Percentiles rank a stretch among this genome's conserved stretches.
These are phyloP conservation scores for Brachymystax lenok DNA, from an alignment of 2,797 vertebrate species.

Conservation along the genomic window DNA sequence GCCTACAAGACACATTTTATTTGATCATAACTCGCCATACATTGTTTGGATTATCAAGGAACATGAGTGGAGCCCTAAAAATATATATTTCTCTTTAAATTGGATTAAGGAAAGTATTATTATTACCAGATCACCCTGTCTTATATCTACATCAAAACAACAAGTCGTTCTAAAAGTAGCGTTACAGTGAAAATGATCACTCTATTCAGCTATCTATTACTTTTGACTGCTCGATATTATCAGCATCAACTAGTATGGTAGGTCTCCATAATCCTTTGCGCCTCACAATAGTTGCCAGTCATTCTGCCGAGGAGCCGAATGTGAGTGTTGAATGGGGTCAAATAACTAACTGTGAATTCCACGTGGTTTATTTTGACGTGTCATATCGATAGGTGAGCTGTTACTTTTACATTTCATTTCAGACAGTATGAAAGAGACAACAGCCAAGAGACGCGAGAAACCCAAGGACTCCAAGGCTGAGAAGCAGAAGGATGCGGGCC, in stretches of 20 bases:
- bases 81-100: background rate
- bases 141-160: background rate
- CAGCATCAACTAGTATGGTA: constrained; percentile 20
- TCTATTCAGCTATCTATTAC: constrained; percentile 25
- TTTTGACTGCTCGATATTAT: constrained; percentile 9
- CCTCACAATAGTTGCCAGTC: constrained; percentile 72
- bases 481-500: constrained; percentile 66
- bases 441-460: constrained; percentile 85
- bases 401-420: background rate
- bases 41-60: background rate
- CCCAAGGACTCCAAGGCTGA: constrained; percentile 69
- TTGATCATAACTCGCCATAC: background rate
- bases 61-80: background rate
- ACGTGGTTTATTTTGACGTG: background rate
- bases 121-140: background rate
- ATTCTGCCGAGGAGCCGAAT: constrained; percentile 46
- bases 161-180: background rate
- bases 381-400: background rate
- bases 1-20: background rate
- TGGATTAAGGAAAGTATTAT: background rate
- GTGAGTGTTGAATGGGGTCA: constrained; percentile 20
- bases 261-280: constrained; percentile 66
- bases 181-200: no score
- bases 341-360: background rate
- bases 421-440: constrained; percentile 69